Base-by-base conservation (phyloP, 2,113 vertebrate species). In the Neolamprologus ventralis region DNA sequence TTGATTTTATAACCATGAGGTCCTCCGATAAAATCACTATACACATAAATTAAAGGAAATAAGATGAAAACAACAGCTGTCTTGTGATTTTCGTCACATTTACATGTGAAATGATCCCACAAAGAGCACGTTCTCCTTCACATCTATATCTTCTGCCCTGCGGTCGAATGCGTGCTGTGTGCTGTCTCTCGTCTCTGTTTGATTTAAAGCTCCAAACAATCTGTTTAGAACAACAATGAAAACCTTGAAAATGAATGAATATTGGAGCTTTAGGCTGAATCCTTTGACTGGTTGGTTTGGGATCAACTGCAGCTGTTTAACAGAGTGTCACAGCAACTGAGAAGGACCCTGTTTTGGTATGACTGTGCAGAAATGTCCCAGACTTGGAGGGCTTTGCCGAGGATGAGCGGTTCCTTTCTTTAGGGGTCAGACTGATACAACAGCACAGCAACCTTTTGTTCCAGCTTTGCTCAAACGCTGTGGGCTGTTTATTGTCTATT, bases 291-390 rank as follows among this genome's bases (percentile, higher is more conserved):
- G 63, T 51, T 55, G 42, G 47, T 16, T 42, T 75, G 49, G 35
- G 81, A 94, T 93, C 83, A 85, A 82, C 89, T 60, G 60, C 55
- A 65, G 71, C 85, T 84, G 78, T 91, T 94, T 93, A 89, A 88
- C 84, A 83, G 88, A 53, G 88, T 88, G 85, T 93, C 88, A 85
- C 88, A 87, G 85, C 28, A 65, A 60, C 19, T 21, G 80, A 45
- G 75, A 54, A 85, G 40, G 87, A 55, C 60, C 42, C 33, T 45
- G 65, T 87, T 89, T 92, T 86, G 86, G 80, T 10, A 83, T 95
- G 96, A 96, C 95, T 94, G 85, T 92, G 95, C 94, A 94, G 85
- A 93, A 89, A 88, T 84, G 80, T 86, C 68, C 75, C 16, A 84
- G 81, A 51, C 86, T 84, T 21, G 19, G 79, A 58, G 47, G 17